Conservation (phyloP, 2,888 invertebrate genomes). For the Scrobipalpa atriplicella region DNA sequence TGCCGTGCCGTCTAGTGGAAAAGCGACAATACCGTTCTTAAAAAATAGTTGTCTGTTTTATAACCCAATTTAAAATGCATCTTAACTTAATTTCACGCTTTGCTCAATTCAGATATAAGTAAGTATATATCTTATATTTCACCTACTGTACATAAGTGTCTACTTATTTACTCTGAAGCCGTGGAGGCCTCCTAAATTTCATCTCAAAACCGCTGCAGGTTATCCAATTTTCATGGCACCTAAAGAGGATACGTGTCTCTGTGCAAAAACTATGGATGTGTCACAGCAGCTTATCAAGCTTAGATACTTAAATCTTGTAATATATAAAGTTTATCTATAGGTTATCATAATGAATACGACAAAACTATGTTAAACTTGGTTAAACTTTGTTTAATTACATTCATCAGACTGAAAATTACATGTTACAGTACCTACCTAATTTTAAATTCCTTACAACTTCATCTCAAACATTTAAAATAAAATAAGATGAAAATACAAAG, state of each 20-base stretch:
- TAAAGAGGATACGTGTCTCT: conserved; percentile 1
- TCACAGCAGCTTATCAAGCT: not conserved
- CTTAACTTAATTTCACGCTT: not conserved
- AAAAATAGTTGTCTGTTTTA: too few relatives aligned
- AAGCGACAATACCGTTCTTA: too few relatives aligned
- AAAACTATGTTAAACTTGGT: too few relatives aligned
- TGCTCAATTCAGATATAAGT: not conserved
- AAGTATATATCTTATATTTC: not conserved
- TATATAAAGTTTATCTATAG: not conserved
- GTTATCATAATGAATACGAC: not conserved
- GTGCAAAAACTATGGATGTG: not conserved
- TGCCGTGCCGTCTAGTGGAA: too few relatives aligned
- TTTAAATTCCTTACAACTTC: too few relatives aligned
- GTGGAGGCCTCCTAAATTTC: conserved; percentile 5
- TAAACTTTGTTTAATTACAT: too few relatives aligned
- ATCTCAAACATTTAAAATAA: too few relatives aligned
- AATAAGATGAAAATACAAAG: too few relatives aligned
- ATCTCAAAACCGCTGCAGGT: conserved; percentile 7
- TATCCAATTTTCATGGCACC: conserved; percentile 14
- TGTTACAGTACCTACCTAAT: too few relatives aligned
- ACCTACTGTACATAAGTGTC: not conserved
- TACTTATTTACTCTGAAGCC: conserved; percentile 2
- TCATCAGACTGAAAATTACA: too few relatives aligned
- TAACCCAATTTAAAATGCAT: not conserved
- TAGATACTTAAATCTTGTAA: not conserved